phyloP scores from a whole-genome alignment of 2,797 vertebrate genomes.

The Cetoscarus ocellatus region DNA sequence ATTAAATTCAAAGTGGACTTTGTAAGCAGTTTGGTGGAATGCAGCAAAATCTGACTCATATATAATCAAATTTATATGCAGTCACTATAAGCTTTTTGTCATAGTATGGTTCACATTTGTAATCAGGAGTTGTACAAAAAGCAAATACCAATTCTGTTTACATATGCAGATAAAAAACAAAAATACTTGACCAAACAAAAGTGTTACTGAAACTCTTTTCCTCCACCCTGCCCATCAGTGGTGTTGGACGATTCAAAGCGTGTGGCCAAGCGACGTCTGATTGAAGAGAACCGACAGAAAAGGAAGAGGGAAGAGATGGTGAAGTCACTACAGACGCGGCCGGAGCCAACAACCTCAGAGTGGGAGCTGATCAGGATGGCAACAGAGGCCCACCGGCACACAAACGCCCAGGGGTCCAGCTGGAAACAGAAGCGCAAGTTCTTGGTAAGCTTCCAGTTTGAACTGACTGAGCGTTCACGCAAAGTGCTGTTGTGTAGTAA shows the following conservation, averaged over 20 bases:
- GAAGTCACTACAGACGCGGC: slow-evolving; percentile 91
- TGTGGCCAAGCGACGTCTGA: slow-evolving; percentile 96
- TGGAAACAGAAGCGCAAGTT: slow-evolving; percentile 99
- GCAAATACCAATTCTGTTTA: no score
- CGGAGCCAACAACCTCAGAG: slow-evolving; percentile 91
- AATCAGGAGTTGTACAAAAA: no score
- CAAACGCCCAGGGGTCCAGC: slow-evolving; percentile 96
- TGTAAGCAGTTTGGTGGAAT: no score
- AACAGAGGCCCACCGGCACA: slow-evolving; percentile 95
- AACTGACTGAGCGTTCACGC: not conserved
- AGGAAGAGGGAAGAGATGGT: slow-evolving; percentile 95
- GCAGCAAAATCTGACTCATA: no score
- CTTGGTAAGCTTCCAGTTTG: slow-evolving; percentile 86
- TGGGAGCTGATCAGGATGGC: slow-evolving; percentile 96
- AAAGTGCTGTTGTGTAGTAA: not conserved
- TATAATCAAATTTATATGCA: no score
- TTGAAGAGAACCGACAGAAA: slow-evolving; percentile 96
- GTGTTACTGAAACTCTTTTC: no score
- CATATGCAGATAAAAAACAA: no score
- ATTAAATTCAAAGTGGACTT: no score
- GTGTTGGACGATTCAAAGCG: slow-evolving; percentile 96
- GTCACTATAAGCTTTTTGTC: no score
- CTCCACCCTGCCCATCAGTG: slow-evolving; percentile 78
- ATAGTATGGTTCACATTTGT: no score
- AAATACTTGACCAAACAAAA: no score